These are phyloP conservation scores for Actenoides lindsayi DNA, from an alignment of 2,113 vertebrate genomes.

Conservation along the genomic window DNA sequence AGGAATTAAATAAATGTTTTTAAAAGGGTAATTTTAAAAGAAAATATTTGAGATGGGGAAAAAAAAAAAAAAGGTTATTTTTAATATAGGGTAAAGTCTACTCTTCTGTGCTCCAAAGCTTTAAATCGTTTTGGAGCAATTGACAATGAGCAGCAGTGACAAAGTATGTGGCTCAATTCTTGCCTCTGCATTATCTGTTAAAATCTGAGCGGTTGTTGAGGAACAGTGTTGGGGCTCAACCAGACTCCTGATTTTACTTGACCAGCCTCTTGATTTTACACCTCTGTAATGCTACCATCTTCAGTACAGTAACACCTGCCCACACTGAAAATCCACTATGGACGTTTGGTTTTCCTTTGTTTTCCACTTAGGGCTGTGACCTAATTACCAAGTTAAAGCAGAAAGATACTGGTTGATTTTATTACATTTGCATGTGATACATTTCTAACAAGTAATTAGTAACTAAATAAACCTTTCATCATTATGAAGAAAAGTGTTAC, in stretches of 20 bases:
- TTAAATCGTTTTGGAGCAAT: background rate
- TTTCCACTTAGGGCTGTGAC: background rate
- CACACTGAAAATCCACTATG: rapidly evolving
- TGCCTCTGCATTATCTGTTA: background rate
- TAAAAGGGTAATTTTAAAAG: background rate
- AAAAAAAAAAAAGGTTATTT: background rate
- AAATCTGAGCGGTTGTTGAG: background rate
- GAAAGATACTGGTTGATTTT: background rate
- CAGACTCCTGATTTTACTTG: background rate
- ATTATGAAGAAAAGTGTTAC: background rate
- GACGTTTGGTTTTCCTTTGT: background rate
- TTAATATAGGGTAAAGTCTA: background rate
- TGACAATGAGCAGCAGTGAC: background rate
- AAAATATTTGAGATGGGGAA: background rate
- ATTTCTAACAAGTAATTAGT: background rate
- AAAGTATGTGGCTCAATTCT: rapidly evolving
- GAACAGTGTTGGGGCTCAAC: background rate
- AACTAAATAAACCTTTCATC: background rate
- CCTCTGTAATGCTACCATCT: background rate
- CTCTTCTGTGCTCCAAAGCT: background rate
- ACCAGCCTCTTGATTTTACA: background rate
- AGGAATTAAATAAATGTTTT: background rate
- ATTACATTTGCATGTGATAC: background rate
- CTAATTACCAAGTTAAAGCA: background rate
- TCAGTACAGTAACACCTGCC: background rate